phyloP scores from a whole-genome alignment of 30 jellyfish, hydroid and myxozoan genomes.

The Rhopilema esculentum region DNA sequence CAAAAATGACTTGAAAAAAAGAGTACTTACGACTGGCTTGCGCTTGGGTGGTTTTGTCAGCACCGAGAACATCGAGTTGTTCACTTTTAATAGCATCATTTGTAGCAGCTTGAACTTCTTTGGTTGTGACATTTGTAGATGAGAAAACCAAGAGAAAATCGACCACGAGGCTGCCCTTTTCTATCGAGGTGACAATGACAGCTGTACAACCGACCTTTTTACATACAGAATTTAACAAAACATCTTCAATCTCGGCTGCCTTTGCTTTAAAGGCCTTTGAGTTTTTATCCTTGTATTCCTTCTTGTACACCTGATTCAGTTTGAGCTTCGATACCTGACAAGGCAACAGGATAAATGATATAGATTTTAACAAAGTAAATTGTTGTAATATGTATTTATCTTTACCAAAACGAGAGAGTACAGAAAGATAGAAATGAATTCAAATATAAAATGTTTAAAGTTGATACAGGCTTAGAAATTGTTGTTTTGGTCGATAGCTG shows the following conservation, averaged over 20 bases:
- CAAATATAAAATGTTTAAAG: too few relatives aligned
- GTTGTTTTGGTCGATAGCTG: too few relatives aligned
- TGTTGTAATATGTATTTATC: too few relatives aligned
- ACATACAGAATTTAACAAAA: slow-evolving; percentile 28
- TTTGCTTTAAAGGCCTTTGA: slow-evolving; percentile 37
- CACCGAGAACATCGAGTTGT: slow-evolving; percentile 34
- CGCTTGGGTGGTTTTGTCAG: slow-evolving; percentile 20
- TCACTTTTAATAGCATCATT: slow-evolving; percentile 29
- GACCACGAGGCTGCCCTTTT: slow-evolving; percentile 57
- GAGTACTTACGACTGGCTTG: slow-evolving; percentile 36
- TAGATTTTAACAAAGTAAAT: not conserved
- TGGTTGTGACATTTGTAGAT: slow-evolving; percentile 15
- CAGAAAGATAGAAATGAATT: too few relatives aligned
- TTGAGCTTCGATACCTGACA: slow-evolving; percentile 52
- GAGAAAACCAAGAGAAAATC: slow-evolving; percentile 52
- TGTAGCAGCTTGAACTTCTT: slow-evolving; percentile 20
- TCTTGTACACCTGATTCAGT: slow-evolving; percentile 61
- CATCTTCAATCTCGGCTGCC: slow-evolving; percentile 56
- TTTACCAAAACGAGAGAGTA: too few relatives aligned
- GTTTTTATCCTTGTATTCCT: slow-evolving; percentile 47
- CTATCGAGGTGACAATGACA: slow-evolving; percentile 38
- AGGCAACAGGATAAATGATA: not conserved
- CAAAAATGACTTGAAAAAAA: not conserved
- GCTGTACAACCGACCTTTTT: slow-evolving; percentile 53
- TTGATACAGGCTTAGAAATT: too few relatives aligned